Base-by-base conservation (phyloP, 2,797 vertebrate genomes). In the Pangasius mekongensis region DNA sequence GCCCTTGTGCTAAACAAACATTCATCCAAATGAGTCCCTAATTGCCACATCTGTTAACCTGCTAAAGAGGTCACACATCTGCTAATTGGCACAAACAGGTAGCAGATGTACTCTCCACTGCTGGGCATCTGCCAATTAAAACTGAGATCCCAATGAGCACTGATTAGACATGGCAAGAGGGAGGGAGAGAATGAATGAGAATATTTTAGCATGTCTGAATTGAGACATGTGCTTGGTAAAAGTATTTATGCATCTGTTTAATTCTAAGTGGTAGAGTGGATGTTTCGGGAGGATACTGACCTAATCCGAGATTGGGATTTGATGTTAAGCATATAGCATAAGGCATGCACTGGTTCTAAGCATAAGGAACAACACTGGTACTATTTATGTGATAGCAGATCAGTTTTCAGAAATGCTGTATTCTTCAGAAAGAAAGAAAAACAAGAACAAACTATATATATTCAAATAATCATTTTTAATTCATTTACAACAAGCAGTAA, bases 11-110 rank as follows among this genome's bases (percentile, higher is more conserved):
- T 96, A 96, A 98, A 96, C 94, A 95, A 96, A 94, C 94, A 95
- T 94, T 94, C 93, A 94, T 97, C 97, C 95, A 97, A 97, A 97
- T 96, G 95, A 96, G 95, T 94, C 95, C 94, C 95, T 97, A 95
- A 97, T 97, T 98, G 97, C 95, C 94, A 94, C 96, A 96, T 97
- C 96, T 97, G 93, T 98, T 97, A 97, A 96, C 97, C 94, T 95
- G 92, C 93, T 95, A 95, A 96, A 96, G 94, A 96, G 91, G 94
- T 95, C 95, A 94, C 92, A 93, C 93, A 93, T 91, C 93, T 93
- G 93, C 92, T 97, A 94, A 96, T 96, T 95, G 94, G 93, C 94
- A 95, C 96, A 95, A 96, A 95, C 95, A 95, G 94, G 95, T 95
- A 94, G 92, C 95, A 96, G 95, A 95, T 95, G 95, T 93, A 94